Base-by-base conservation (phyloP, 2,888 invertebrate genomes). In the Andrena trimmerana region DNA sequence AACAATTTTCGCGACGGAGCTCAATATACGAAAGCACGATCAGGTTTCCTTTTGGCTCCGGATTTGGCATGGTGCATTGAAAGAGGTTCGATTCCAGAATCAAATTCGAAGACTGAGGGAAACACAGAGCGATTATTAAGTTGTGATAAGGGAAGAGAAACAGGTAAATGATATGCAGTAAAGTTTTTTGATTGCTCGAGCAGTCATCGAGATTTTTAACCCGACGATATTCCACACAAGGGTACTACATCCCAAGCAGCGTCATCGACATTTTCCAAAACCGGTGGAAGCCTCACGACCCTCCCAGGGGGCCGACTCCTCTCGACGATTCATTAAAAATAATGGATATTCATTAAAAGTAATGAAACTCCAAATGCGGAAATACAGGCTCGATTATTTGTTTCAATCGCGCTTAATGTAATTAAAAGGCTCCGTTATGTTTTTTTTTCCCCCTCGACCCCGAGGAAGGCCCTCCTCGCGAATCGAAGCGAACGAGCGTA, bases 321-420 rank as follows among this genome's bases (percentile, higher is more conserved):
- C 85, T 75, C 54, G 77, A 79, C 75, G 73, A 78, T 68, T 85
- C 83, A 83, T 83, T 71, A 63, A 85, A 82, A 83, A 83, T 83
- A 85, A 83, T 84, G 84, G 83, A 84, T 83, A 83, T 84, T 84
- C 78, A 78, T 84, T 84, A 84, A 84, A 84, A 82, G 83, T 84
- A 84, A 84, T 84, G 82, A 83, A 84, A 84, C 69, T 70, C 63
- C 75, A 65, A 78, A 78, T 66, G 75, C 69, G 78, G 42, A 72
- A 75, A 83, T 63, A 83, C 77, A 52, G 82, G 68, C 73, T 83
- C 62, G 83, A 84, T 84, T 84, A 83, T 84, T 84, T 83, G 76
- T 84, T 84, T 69, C 52, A 72, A 75, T 76, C 66, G 82, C 68
- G 69, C 69, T 84, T 84, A 84, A 84, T 70, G 72, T 65, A 72